phyloP scores from a whole-genome alignment of 1,140 invertebrate species.

The Tigriopus japonicus region DNA sequence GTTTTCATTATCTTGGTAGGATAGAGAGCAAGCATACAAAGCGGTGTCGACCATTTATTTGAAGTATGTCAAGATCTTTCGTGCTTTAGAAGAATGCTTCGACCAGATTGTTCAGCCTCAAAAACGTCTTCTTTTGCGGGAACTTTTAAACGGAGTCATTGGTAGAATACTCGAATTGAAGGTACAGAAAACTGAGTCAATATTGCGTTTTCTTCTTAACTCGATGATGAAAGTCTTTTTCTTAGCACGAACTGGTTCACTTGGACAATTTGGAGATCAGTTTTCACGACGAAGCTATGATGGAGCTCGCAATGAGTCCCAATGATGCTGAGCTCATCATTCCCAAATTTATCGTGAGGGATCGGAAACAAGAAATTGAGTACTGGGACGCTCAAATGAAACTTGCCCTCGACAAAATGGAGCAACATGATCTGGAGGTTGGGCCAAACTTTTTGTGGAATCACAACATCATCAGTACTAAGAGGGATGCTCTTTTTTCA shows the following conservation, averaged over 20 bases:
- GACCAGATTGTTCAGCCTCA: conserved; percentile 84
- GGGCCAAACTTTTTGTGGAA: neutral
- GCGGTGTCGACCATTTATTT: conserved; percentile 36
- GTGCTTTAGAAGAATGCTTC: conserved; percentile 56
- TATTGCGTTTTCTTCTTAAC: too few relatives aligned
- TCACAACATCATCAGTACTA: neutral
- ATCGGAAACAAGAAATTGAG: conserved; percentile 19
- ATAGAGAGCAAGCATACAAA: conserved; percentile 2
- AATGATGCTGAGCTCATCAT: conserved; percentile 31
- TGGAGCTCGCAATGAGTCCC: conserved; percentile 30
- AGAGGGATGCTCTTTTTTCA: too few relatives aligned
- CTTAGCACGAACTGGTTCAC: conserved; percentile 65
- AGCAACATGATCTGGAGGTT: neutral
- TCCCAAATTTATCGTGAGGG: conserved; percentile 26
- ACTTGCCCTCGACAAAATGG: neutral
- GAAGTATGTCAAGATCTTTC: conserved; percentile 54
- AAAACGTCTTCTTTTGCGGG: conserved; percentile 56
- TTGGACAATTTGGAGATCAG: conserved; percentile 37
- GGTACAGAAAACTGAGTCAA: too few relatives aligned
- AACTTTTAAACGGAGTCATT: conserved; percentile 54
- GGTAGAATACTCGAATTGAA: conserved; percentile 44
- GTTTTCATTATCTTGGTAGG: too few relatives aligned
- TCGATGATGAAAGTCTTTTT: too few relatives aligned
- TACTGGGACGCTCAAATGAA: conserved; percentile 24
- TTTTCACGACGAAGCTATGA: conserved; percentile 32